Conservation (phyloP, 2,113 vertebrate genomes). For the Zapus hudsonius region DNA sequence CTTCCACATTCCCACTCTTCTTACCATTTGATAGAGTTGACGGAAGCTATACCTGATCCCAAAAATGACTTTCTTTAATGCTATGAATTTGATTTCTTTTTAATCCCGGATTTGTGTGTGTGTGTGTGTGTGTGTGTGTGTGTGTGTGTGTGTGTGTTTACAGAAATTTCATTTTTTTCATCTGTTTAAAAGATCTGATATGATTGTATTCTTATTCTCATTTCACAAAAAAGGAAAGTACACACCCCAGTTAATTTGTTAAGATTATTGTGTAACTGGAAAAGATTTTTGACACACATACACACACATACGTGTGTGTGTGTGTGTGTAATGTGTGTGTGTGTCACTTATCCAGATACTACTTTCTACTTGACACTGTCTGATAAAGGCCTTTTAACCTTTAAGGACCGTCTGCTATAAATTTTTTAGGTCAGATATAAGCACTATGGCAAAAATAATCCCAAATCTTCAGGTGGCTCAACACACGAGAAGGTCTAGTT, state of each 20-base stretch:
- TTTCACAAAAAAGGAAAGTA: conserved; percentile 10
- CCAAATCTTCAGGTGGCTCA: not conserved
- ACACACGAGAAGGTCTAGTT: not conserved
- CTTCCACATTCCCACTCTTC: not conserved
- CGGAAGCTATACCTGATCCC: not conserved
- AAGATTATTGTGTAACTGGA: not conserved
- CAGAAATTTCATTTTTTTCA: not conserved
- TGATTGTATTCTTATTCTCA: not conserved
- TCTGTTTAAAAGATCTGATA: not conserved
- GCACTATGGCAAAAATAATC: not conserved
- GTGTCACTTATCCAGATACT: not conserved
- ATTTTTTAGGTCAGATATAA: not conserved
- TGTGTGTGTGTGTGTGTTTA: too few species aligned
- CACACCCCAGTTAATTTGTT: not conserved
- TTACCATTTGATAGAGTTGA: not conserved
- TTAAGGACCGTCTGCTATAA: not conserved
- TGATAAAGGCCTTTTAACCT: not conserved
- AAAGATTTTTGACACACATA: too few species aligned
- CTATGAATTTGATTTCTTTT: not conserved
- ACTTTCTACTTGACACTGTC: not conserved
- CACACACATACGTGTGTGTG: too few species aligned
- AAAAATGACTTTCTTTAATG: not conserved
- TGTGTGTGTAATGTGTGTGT: too few species aligned
- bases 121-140: too few species aligned
- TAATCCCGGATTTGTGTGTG: too few species aligned